Percentiles rank a stretch among this genome's conserved stretches.
These are phyloP conservation scores for Anguilla marmorata DNA, from an alignment of 2,797 vertebrate species.

Conservation along the genomic window DNA sequence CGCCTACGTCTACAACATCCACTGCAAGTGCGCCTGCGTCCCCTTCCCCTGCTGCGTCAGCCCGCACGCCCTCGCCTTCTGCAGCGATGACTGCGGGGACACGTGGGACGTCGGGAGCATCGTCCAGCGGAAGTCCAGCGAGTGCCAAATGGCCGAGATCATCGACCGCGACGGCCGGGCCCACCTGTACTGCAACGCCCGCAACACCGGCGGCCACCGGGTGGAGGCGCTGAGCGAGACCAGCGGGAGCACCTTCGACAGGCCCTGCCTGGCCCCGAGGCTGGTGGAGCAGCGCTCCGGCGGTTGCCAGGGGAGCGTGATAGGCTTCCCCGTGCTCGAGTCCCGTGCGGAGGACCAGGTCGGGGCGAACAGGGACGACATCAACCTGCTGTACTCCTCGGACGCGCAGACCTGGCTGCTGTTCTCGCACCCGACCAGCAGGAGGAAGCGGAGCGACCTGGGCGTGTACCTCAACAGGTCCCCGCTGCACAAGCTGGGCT, in stretches of 20 bases:
- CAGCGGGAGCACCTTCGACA: slow-evolving; percentile 69
- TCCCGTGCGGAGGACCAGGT: slow-evolving; percentile 49
- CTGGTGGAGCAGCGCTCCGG: slow-evolving; percentile 73
- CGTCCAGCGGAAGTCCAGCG: slow-evolving; percentile 67
- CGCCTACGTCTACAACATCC: slow-evolving; percentile 76
- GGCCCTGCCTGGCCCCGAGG: slow-evolving; percentile 54
- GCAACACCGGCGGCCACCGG: slow-evolving; percentile 66
- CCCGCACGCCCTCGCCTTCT: slow-evolving; percentile 79
- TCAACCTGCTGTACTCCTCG: slow-evolving; percentile 55
- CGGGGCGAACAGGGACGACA: slow-evolving; percentile 53
- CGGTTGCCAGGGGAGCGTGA: slow-evolving; percentile 89
- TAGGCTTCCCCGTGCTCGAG: slow-evolving; percentile 75
- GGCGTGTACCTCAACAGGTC: slow-evolving; percentile 83
- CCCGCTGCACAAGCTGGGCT: slow-evolving; percentile 67
- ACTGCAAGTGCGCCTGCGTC: slow-evolving; percentile 58
- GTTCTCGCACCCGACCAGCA: slow-evolving; percentile 83
- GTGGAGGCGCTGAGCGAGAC: slow-evolving; percentile 78
- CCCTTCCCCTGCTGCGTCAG: slow-evolving; percentile 61
- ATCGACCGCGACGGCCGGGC: slow-evolving; percentile 47
- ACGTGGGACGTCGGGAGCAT: slow-evolving; percentile 76
- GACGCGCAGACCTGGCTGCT: slow-evolving; percentile 76
- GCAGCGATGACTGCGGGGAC: slow-evolving; percentile 81
- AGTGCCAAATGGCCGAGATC: slow-evolving; percentile 90
- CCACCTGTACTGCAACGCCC: slow-evolving; percentile 85
- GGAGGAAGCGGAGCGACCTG: slow-evolving; percentile 68